Conservation (phyloP, 2,888 invertebrate species). For the Amphiduros pacificus region DNA sequence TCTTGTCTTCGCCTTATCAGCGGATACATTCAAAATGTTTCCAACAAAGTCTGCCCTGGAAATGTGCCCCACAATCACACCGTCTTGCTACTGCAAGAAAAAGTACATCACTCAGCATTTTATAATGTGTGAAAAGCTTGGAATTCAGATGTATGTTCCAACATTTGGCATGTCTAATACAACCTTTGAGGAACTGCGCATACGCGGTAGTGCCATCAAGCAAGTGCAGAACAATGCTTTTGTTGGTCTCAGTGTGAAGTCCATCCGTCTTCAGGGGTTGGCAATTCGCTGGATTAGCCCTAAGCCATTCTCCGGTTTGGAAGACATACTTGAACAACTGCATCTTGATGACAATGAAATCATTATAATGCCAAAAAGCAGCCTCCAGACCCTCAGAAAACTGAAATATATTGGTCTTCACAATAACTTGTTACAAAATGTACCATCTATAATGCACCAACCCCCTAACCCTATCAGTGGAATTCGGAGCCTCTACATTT, state of each 20-base stretch:
- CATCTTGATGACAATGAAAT: conserved; percentile 5
- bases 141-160: background rate
- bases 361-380: background rate
- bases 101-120: conserved; percentile 1
- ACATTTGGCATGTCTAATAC: background rate
- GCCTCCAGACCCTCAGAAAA: background rate
- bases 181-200: background rate
- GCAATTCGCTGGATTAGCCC: background rate
- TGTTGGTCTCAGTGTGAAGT: background rate
- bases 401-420: conserved; percentile 1
- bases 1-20: too few species aligned
- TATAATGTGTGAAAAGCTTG: background rate
- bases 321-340: conserved; percentile 2
- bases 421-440: background rate
- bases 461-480: background rate
- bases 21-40: too few species aligned
- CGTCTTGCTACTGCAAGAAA: background rate
- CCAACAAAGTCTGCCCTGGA: too few species aligned
- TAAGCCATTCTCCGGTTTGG: background rate
- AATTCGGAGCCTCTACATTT: background rate
- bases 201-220: background rate
- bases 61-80: background rate
- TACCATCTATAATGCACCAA: too few species aligned
- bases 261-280: background rate
- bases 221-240: background rate